Percentiles rank a stretch among this genome's conserved stretches.
Evolutionary conservation across 2,797 vertebrate species (phyloP).

Genomic region (Sebastes kiyomatsui): DNA sequence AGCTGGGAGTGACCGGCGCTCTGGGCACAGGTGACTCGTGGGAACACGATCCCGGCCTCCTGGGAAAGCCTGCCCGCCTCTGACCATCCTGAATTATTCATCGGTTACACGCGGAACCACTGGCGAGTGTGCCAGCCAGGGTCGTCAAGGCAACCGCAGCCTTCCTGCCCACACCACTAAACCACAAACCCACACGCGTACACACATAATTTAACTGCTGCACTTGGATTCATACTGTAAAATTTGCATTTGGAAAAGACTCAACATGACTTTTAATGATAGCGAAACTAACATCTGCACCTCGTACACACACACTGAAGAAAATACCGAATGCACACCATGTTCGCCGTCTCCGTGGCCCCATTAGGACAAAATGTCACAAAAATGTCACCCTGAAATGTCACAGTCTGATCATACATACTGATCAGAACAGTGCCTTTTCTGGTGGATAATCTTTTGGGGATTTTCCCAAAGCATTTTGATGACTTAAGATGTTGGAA

Average conservation of each 20-base stretch:
- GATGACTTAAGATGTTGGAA: constrained; percentile 18
- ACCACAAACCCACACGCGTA: constrained; percentile 66
- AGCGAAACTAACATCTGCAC: constrained; percentile 3
- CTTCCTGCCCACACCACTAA: constrained; percentile 67
- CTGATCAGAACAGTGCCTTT: constrained; percentile 48
- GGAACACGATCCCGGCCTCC: constrained; percentile 53
- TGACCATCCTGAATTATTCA: constrained; percentile 89
- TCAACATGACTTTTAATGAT: constrained; percentile 18
- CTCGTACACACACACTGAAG: neutral
- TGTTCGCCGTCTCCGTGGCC: constrained; percentile 46
- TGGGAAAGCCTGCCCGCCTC: constrained; percentile 55
- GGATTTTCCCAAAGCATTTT: neutral
- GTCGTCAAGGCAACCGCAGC: constrained; percentile 87
- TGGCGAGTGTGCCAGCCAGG: constrained; percentile 78
- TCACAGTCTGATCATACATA: constrained; percentile 70
- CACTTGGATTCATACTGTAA: constrained; percentile 15
- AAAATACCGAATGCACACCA: constrained; percentile 46
- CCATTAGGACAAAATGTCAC: constrained; percentile 74
- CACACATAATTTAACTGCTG: constrained; percentile 47
- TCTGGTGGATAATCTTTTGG: constrained; percentile 12
- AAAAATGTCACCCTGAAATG: constrained; percentile 77
- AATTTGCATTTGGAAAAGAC: constrained; percentile 18
- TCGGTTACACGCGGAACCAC: constrained; percentile 68
- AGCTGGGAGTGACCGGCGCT: constrained; percentile 17
- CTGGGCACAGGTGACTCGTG: constrained; percentile 48